These are phyloP conservation scores for Synchiropus splendidus DNA, from an alignment of 2,113 vertebrate species.

Conservation along the genomic window DNA sequence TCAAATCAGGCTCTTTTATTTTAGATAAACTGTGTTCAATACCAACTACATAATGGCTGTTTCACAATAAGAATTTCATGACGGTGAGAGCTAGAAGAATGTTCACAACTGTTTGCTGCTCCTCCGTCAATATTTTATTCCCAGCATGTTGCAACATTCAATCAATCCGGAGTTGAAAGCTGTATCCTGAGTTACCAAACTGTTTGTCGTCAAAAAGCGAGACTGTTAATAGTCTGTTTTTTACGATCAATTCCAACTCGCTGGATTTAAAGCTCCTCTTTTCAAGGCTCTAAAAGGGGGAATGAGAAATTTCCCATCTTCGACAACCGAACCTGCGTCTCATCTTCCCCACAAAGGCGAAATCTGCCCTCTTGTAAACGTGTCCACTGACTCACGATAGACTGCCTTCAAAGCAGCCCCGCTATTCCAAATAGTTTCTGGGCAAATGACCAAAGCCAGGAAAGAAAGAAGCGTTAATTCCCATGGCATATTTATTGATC, in stretches of 20 bases:
- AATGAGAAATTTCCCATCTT: slow-evolving; percentile 12
- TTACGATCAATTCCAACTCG: slow-evolving; percentile 40
- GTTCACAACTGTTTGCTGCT: no score
- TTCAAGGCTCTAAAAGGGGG: slow-evolving; percentile 29
- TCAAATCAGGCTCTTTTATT: no score
- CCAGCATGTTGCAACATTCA: no score
- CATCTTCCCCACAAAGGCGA: slow-evolving; percentile 37
- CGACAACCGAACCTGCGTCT: slow-evolving; percentile 23
- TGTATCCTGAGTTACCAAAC: no score
- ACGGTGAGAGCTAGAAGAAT: no score
- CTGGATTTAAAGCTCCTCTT: slow-evolving; percentile 31
- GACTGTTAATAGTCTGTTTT: no score
- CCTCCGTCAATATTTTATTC: no score
- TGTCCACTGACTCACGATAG: slow-evolving; percentile 38
- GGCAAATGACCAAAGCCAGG: slow-evolving; percentile 58
- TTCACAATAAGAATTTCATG: no score
- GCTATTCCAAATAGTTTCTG: slow-evolving; percentile 49
- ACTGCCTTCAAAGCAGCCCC: slow-evolving; percentile 34
- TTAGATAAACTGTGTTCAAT: no score
- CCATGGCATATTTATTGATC: slow-evolving; percentile 61
- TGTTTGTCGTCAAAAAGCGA: no score
- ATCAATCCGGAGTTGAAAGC: no score
- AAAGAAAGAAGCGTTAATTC: slow-evolving; percentile 56
- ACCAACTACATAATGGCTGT: no score
- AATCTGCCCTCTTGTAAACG: slow-evolving; percentile 49